Evolutionary conservation across 2,888 invertebrate species (phyloP), one percentile per base, ranked within the genome.

Genomic region (Acrobasis repandana): DNA sequence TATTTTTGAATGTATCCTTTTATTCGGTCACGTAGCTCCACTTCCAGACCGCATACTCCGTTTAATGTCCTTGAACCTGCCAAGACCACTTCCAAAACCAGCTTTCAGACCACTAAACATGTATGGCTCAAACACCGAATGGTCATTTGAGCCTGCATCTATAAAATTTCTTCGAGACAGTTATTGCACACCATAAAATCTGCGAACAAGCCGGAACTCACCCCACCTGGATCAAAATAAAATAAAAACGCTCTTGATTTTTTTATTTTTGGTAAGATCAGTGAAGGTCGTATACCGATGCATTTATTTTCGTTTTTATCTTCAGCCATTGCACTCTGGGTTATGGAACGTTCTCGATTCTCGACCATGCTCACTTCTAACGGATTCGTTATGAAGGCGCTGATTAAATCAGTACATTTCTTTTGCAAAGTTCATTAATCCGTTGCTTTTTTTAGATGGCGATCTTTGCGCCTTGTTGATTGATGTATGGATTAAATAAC

Each of bases 221-320:
- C 59, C 60, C 56, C 61, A 63, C 49, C 51, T 58, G 49, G 61
- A 61, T 61, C 51, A 60, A 56, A 65, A 59, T 61, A 50, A 59
- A 52, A 57, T 60, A 63, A 63, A 58, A 16, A 48, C 18, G 33
- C 20, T 15, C n/a, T 16, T 33, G 15, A 58, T 36, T 54, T 54
- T 49, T 36, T 18, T 11, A 48, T 58, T 20, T 49, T 58, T 15
- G 34, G 36, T 58, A n/a, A 18, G 51, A 38, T 58, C 50, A 38
- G 33, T 51, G 58, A 58, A 58, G 58, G 50, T 58, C 58, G 58
- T 36, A 58, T 58, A 38, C 49, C 58, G 34, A 58, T 34, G 58
- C 33, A 16, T 34, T 58, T 58, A 58, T 58, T 49, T 49, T 58
- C 58, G 49, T 49, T 49, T 58, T 58, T 58, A 49, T 58, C n/a